Evolutionary conservation across 2,888 invertebrate species (phyloP).

Genomic region (Xestia sexstrigata): DNA sequence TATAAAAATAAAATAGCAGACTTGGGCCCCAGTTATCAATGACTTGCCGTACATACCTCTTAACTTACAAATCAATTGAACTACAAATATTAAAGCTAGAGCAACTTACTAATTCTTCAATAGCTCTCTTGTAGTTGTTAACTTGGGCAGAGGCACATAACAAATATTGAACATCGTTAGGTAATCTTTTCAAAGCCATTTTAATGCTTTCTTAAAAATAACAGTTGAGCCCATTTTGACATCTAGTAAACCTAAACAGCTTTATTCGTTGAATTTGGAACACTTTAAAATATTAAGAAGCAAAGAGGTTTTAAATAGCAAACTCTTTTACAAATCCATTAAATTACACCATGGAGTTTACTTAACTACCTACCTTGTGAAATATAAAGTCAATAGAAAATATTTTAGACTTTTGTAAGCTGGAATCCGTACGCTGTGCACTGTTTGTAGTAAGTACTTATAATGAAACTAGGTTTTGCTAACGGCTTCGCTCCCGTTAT

Average conservation of each 20-base stretch:
- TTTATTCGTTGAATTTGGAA: constrained; percentile 43
- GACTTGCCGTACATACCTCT: too few species aligned
- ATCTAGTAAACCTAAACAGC: constrained; percentile 18
- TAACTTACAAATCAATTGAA: background rate
- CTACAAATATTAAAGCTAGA: background rate
- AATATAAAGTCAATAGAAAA: too few species aligned
- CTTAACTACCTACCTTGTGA: background rate
- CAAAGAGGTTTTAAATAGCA: constrained; percentile 28
- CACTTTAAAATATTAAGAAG: background rate
- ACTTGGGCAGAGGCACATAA: constrained; percentile 91
- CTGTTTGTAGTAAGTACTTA: too few species aligned
- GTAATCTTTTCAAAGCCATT: constrained; percentile 79
- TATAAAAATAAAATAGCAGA: too few species aligned
- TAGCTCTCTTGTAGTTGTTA: constrained; percentile 89
- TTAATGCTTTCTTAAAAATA: constrained; percentile 33
- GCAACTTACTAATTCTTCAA: constrained; percentile 91
- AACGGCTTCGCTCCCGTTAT: background rate
- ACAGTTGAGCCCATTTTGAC: constrained; percentile 47
- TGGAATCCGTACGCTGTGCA: too few species aligned
- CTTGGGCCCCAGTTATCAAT: too few species aligned
- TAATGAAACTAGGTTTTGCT: background rate
- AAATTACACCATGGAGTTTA: constrained; percentile 23
- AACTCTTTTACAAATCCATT: background rate
- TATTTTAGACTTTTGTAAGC: too few species aligned
- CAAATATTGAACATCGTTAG: constrained; percentile 85